Base-by-base conservation (phyloP, 2,113 vertebrate genomes). In the Castor canadensis region DNA sequence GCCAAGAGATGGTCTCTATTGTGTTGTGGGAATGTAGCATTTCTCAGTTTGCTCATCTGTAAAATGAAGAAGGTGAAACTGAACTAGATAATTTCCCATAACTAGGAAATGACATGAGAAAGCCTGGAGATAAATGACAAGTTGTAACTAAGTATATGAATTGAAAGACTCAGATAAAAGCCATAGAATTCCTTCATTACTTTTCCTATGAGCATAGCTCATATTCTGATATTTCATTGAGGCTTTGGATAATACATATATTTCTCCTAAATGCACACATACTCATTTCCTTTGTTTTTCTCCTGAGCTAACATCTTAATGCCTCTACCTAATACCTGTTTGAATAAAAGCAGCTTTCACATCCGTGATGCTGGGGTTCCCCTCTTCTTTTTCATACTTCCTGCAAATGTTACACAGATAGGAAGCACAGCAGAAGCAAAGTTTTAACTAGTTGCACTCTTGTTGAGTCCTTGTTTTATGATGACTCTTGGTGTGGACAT, bases 281-380 rank as follows among this genome's bases (percentile, higher is more conserved):
- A 73, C 45, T n/a, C 45, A 76, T 7, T 76, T 28, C 24, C 69
- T 95, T 52, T 64, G 45, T 72, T 88, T 86, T 80, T 54, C 67
- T 47, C 49, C 79, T 72, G 26, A 17, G 47, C 38, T 62, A 56
- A 79, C 76, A 45, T 76, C 75, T 72, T 49, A 58, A 93, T 64
- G 89, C 22, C 52, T 22, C 30, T 58, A 66, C 40, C 62, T 69
- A 67, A 64, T 49, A 82, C 38, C 75, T 88, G 30, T 52, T 52
- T 69, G 81, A 89, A 90, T 26, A 92, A 62, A 72, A 76, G 49
- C 38, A 73, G 35, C 26, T 90, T 73, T 97, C 71, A 91, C 43
- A 62, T 60, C 47, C 67, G 71, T 88, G 67, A 90, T 54, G 45
- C 9, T 66, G 28, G 49, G 17, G 58, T 28, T 54, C 10, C 3